Evolutionary conservation across 2,888 invertebrate species (phyloP).

Genomic region (Thysanoteuthis rhombus): DNA sequence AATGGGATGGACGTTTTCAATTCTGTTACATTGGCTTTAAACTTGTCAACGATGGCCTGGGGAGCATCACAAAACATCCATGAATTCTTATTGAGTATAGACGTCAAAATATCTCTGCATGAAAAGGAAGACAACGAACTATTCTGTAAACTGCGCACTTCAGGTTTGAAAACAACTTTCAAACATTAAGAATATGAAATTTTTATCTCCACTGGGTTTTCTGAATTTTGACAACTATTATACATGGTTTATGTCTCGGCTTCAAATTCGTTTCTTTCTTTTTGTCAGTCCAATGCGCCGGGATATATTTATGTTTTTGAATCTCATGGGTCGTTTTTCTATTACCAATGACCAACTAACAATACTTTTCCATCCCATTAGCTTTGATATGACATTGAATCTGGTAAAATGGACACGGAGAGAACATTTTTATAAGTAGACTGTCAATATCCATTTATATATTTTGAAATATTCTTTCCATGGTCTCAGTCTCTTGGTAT

Average conservation of each 20-base stretch:
- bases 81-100: background rate
- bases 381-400: too few species aligned
- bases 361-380: too few species aligned
- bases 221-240: background rate
- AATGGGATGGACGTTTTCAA: background rate
- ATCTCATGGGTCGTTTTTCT: too few species aligned
- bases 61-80: background rate
- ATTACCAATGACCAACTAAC: too few species aligned
- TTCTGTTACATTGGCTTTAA: background rate
- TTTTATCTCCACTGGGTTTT: background rate
- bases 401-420: too few species aligned
- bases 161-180: background rate
- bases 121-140: background rate
- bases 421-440: too few species aligned
- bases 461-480: too few species aligned
- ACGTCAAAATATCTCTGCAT: background rate
- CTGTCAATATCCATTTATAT: too few species aligned
- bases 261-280: background rate
- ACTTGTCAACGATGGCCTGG: background rate
- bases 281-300: too few species aligned
- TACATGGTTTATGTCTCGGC: background rate
- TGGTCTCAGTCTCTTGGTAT: too few species aligned
- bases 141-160: background rate
- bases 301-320: too few species aligned
- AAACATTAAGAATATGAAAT: background rate